A percentile compares a stretch with the other conserved stretches of the same genome.
These are phyloP conservation scores for Palythoa caribaeorum DNA, from an alignment of 92 coral and sea anemone genomes.

Conservation along the genomic window DNA sequence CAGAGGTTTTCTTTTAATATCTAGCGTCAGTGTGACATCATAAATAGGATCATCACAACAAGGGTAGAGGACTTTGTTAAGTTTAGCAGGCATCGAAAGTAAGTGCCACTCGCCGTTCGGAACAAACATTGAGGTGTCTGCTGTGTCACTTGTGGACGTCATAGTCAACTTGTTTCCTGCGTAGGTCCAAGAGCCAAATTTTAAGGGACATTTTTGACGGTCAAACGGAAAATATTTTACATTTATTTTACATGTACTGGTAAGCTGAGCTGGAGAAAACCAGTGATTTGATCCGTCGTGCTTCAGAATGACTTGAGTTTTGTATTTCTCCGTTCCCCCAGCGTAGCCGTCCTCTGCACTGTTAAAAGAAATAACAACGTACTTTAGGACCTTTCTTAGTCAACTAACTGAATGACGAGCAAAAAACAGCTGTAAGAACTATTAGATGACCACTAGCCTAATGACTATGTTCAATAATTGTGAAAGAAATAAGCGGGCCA, in stretches of 20 bases:
- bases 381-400: background rate
- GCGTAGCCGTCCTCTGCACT: conserved; percentile 94
- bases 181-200: conserved; percentile 97
- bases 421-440: too few relatives aligned
- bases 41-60: conserved; percentile 73
- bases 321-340: conserved; percentile 88
- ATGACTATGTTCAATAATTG: too few relatives aligned
- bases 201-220: conserved; percentile 86
- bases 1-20: conserved; percentile 83
- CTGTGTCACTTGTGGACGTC: conserved; percentile 66
- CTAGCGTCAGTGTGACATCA: conserved; percentile 79
- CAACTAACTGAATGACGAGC: background rate
- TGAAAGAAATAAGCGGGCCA: too few relatives aligned
- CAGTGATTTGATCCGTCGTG: conserved; percentile 79
- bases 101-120: conserved; percentile 89
- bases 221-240: conserved; percentile 95
- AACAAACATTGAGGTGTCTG: conserved; percentile 72
- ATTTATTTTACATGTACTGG: conserved; percentile 90
- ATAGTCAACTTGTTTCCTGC: conserved; percentile 82
- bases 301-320: conserved; percentile 76
- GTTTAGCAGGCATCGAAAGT: conserved; percentile 74
- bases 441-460: too few relatives aligned
- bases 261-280: conserved; percentile 87
- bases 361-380: background rate
- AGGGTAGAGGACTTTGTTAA: conserved; percentile 70